Conservation (phyloP, 2,113 vertebrate genomes). For the Sebastes schlegelii region DNA sequence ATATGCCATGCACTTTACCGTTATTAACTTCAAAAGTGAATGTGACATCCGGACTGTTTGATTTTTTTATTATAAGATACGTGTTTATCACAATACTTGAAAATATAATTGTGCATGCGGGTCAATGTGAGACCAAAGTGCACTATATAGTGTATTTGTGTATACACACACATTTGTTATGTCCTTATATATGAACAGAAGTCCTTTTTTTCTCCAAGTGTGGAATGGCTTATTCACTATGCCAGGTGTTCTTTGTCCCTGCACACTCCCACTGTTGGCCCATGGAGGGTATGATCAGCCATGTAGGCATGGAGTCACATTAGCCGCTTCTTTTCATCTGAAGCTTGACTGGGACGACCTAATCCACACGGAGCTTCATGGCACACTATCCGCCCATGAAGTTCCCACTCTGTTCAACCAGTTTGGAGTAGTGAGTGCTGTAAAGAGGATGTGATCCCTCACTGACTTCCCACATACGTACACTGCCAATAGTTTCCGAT, state of each 20-base stretch:
- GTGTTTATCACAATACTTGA: neutral
- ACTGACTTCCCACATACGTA: slow-evolving; percentile 25
- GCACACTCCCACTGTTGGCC: neutral
- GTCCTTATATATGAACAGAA: neutral
- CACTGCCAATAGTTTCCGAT: slow-evolving; percentile 8
- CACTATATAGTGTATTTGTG: neutral
- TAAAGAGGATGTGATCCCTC: slow-evolving; percentile 11
- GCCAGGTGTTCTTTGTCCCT: slow-evolving; percentile 30
- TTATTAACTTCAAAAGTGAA: slow-evolving; percentile 12
- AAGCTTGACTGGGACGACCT: slow-evolving; percentile 27
- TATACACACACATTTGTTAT: neutral
- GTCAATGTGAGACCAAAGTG: slow-evolving; percentile 6
- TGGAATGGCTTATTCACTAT: slow-evolving; percentile 11
- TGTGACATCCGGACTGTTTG: neutral
- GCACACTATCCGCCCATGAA: slow-evolving; percentile 17
- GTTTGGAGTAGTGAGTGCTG: slow-evolving; percentile 28
- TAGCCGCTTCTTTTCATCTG: slow-evolving; percentile 38
- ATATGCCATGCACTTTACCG: neutral
- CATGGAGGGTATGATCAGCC: slow-evolving; percentile 20
- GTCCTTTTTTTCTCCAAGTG: slow-evolving; percentile 8
- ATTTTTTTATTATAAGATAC: neutral
- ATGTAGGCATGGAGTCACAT: slow-evolving; percentile 23
- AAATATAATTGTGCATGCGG: neutral
- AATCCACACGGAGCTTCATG: slow-evolving; percentile 23
- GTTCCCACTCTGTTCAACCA: slow-evolving; percentile 31